Evolutionary conservation across 2,888 invertebrate species (phyloP), one percentile per base, ranked within the genome.

Genomic region (Masnerella sp.): DNA sequence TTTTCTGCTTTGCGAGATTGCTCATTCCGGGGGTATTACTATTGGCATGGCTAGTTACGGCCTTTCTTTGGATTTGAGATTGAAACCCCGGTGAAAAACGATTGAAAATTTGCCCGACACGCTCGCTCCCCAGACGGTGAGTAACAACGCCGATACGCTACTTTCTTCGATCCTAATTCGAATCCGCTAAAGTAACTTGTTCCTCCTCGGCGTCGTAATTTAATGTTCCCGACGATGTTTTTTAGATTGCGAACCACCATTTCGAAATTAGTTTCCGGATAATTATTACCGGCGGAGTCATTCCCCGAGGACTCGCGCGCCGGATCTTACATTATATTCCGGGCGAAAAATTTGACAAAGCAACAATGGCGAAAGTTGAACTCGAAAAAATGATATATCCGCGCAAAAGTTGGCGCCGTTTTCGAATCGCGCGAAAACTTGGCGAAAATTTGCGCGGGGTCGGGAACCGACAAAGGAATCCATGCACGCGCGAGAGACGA

Each of bases 61-160:
- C n/a, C 20, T 51, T 62, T 51, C 18, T 32, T 51, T 38, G 32
- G 32, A 42, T 43, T 34, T 15, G n/a, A 52, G 34, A 64, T 64
- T 52, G 62, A 43, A 52, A 64, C 15, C 32, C 17, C 22, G 18
- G 34, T 28, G 36, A 52, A 9, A 38, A 34, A 51, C 40, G 42
- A 15, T 56, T 15, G 30, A 43, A 59, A 70, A 75, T 74, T 69
- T 59, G 70, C 72, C 34, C 18, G 32, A 43, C 73, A 68, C 79
- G 79, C 80, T 81, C 78, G 76, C 76, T 76, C n/a, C n/a, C n/a
- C n/a, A n/a, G 58, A 80, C 75, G 62, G 80, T 76, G 76, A 77
- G 75, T 78, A 80, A 78, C 78, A 76, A 73, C 73, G 74, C 67
- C 77, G 80, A 80, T 81, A 81, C 77, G 72, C 76, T 5, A 51